Evolutionary conservation across 2,113 vertebrate genomes (phyloP).

Genomic region (Pyxicephalus adspersus): DNA sequence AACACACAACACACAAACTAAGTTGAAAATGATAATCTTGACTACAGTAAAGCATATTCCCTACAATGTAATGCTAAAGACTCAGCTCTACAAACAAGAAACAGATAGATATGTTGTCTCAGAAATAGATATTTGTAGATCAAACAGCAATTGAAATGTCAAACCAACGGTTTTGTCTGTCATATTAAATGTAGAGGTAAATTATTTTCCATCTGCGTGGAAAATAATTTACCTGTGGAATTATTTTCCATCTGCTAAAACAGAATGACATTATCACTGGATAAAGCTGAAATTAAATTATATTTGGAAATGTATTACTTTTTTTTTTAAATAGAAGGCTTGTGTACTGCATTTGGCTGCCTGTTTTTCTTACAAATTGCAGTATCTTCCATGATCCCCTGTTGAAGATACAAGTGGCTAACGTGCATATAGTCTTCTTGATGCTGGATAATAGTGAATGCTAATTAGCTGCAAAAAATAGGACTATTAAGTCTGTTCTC

Average conservation of each 20-base stretch:
- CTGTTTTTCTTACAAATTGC: too few species aligned
- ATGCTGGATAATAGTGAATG: too few species aligned
- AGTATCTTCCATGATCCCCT: too few species aligned
- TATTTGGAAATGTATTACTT: slow-evolving; percentile 1
- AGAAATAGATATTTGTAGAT: slow-evolving; percentile 2
- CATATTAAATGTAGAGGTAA: background rate
- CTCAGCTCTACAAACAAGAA: background rate
- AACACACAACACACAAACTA: too few species aligned
- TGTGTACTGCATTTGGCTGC: background rate
- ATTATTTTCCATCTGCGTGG: too few species aligned
- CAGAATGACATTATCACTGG: background rate
- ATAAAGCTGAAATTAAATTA: background rate
- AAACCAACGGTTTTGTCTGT: background rate
- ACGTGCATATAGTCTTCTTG: too few species aligned
- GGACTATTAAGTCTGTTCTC: too few species aligned
- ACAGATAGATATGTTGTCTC: background rate
- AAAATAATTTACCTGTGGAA: background rate
- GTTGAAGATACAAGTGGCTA: too few species aligned
- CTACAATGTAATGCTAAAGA: background rate
- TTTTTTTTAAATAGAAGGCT: background rate
- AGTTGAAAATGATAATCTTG: too few species aligned
- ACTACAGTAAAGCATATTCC: background rate
- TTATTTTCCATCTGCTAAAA: background rate
- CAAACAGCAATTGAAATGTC: background rate
- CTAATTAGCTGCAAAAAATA: too few species aligned